phyloP scores from a whole-genome alignment of 2,888 invertebrate genomes.

The Prosapia bicincta region DNA sequence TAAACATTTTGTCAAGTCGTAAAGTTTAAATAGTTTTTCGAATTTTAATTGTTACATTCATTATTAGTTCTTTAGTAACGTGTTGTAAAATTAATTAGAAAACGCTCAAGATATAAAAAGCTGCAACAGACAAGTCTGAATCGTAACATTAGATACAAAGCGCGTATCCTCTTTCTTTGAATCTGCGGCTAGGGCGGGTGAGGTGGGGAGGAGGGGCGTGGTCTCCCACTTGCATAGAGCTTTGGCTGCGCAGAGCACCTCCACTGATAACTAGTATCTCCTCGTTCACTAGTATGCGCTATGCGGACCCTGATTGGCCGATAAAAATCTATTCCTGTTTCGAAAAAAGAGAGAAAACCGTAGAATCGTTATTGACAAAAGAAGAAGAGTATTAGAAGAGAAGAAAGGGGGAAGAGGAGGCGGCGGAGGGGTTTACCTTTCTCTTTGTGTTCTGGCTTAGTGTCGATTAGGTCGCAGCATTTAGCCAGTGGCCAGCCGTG shows the following conservation, averaged over 20 bases:
- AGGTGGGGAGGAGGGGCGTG: constrained; percentile 16
- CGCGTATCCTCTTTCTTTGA: constrained; percentile 2
- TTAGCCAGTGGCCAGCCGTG: constrained; percentile 13
- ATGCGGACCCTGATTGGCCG: constrained; percentile 18
- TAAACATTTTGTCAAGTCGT: too few species aligned
- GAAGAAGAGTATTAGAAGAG: neutral
- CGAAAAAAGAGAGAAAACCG: neutral
- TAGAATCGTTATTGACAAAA: constrained; percentile 19
- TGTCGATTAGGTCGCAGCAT: constrained; percentile 19
- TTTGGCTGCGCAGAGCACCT: neutral
- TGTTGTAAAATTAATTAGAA: too few species aligned
- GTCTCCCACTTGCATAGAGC: constrained; percentile 15
- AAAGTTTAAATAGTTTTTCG: too few species aligned
- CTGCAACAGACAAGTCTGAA: too few species aligned
- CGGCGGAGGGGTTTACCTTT: neutral
- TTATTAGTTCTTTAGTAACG: too few species aligned
- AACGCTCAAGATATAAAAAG: too few species aligned
- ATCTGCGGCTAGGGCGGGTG: constrained; percentile 11
- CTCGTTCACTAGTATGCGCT: neutral
- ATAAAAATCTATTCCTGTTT: constrained; percentile 19
- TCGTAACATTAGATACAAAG: neutral
- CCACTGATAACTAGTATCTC: neutral
- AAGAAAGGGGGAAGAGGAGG: neutral
- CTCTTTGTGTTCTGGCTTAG: constrained; percentile 14
- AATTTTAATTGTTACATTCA: too few species aligned